phyloP scores from a whole-genome alignment of 2,797 vertebrate genomes.

The Sternotherus odoratus region DNA sequence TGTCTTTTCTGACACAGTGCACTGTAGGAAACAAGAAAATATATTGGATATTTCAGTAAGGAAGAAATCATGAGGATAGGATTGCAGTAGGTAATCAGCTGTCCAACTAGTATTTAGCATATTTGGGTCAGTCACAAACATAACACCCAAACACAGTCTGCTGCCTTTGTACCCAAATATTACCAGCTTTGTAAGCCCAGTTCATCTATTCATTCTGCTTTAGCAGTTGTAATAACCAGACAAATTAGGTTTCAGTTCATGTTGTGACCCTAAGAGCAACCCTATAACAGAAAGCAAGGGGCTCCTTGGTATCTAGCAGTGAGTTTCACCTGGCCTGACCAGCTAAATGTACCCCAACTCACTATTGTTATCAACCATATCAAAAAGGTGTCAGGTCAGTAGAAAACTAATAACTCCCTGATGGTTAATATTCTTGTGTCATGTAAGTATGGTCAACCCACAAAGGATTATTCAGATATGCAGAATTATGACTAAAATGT shows the following conservation, averaged over 20 bases:
- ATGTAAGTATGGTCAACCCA: too few species aligned
- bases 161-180: background rate
- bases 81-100: background rate
- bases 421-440: background rate
- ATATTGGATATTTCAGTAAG: background rate
- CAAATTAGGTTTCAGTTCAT: background rate
- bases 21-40: background rate
- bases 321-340: background rate
- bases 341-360: background rate
- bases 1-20: rapidly evolving
- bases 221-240: background rate
- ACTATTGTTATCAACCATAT: background rate
- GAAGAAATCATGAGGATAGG: background rate
- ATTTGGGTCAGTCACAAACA: background rate
- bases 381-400: background rate
- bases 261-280: background rate
- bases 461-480: background rate
- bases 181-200: background rate
- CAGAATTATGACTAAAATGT: background rate
- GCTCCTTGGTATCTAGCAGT: background rate
- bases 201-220: background rate
- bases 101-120: background rate
- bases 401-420: background rate
- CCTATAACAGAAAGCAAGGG: background rate
- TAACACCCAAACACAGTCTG: background rate